Evolutionary conservation across 2,113 vertebrate species (phyloP), one percentile per base, ranked within the genome.

Genomic region (Heterotilapia buettikoferi): DNA sequence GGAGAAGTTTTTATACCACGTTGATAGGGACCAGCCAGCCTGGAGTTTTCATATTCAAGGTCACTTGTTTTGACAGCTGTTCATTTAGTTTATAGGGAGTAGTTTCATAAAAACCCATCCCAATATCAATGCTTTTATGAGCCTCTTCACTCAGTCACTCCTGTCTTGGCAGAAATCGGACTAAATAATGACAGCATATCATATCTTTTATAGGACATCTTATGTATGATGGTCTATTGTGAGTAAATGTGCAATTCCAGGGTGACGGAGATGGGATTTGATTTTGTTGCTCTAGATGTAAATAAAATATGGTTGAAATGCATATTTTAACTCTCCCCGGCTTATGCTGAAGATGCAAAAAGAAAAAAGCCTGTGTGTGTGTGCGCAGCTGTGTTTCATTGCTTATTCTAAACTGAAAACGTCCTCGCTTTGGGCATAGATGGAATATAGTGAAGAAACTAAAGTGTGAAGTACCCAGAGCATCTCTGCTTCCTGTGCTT

Each of bases 241-340:
- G 36, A 40, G 43, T 68, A 8, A 90, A 73, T 16, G 57, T 87
- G 61, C 80, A 53, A 89, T 82, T 88, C 36, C 43, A 59, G 14
- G 45, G 47, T 86, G 79, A 82, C 88, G 24, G 61, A 31, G 86
- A 76, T 40, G 16, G 56, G 36, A 85, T 88, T 85, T 21, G 3
- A 52, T 88, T 87, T 87, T 29, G 40, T 59, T 66, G 19, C 59
- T 83, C 76, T 68, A 18, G 71, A 52, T 86, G 66, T 93, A 86
- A 92, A 93, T 94, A 92, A 93, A 92, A 90, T 81, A 91, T 93
- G 83, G 91, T 82, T 83, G 33, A 87, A 84, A 84, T 92, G 73
- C 71, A 91, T 88, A 91, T 91, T 93, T 91, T n/a, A 78, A 73
- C 57, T 84, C 50, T 33, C 2, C 50, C 43, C 29, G 13, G 50